Evolutionary conservation across 35 echinoderm and acorn worm genomes (phyloP).

Genomic region (Heliocidaris tuberculata): DNA sequence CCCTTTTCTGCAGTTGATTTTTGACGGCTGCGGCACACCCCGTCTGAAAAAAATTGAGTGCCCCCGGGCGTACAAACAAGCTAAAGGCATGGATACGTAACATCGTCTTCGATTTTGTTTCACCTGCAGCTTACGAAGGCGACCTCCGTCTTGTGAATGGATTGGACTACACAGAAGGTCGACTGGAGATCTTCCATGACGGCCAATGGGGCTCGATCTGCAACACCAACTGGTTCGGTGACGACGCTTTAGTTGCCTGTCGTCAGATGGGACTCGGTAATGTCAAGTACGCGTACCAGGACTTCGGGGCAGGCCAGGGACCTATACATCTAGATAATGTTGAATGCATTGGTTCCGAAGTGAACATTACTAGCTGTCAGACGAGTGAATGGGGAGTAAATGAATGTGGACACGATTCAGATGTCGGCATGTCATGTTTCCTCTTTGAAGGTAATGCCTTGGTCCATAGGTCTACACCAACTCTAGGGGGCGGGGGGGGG

Average conservation of each 20-base stretch:
- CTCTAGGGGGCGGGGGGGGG: too few species aligned
- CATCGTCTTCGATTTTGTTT: not conserved
- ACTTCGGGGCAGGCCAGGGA: not conserved
- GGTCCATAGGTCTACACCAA: too few species aligned
- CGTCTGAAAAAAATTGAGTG: too few species aligned
- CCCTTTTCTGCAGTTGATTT: too few species aligned
- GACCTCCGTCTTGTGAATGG: not conserved
- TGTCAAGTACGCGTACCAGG: not conserved
- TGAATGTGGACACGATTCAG: not conserved
- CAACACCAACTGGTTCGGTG: not conserved
- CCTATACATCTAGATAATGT: constrained; percentile 27
- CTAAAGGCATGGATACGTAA: too few species aligned
- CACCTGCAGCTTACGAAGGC: not conserved
- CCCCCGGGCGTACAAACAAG: too few species aligned
- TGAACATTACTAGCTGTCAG: not conserved
- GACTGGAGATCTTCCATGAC: constrained; percentile 19
- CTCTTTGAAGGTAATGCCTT: not conserved
- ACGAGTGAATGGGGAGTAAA: not conserved
- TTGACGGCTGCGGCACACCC: too few species aligned
- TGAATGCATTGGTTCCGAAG: not conserved
- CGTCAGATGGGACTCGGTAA: not conserved
- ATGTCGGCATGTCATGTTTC: not conserved
- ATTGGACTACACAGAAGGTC: not conserved
- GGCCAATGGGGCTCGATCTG: not conserved
- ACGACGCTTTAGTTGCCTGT: not conserved